Conservation (phyloP, 1,140 invertebrate genomes). For the Musca vetustissima region DNA sequence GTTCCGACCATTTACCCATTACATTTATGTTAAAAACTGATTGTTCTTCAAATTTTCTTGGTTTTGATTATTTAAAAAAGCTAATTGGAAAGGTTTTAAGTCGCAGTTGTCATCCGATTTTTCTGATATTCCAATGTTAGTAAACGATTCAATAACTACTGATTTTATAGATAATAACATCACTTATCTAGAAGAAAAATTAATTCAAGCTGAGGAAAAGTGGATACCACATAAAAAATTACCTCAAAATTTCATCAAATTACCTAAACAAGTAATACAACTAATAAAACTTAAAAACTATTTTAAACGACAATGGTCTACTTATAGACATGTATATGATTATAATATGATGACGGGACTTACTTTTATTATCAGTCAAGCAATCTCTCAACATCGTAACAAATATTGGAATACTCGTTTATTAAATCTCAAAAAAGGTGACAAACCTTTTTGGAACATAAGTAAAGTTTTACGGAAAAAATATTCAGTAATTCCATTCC, state of each 20-base stretch:
- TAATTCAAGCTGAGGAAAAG: too few relatives aligned
- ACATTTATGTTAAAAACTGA: background rate
- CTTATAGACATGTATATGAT: background rate
- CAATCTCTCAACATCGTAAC: conserved; percentile 5
- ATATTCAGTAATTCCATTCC: too few relatives aligned
- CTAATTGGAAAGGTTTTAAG: background rate
- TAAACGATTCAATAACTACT: background rate
- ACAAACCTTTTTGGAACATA: conserved; percentile 14
- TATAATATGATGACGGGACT: background rate
- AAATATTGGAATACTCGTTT: background rate
- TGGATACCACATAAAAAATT: background rate
- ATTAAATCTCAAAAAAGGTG: background rate
- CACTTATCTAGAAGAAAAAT: too few relatives aligned
- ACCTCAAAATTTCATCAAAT: background rate
- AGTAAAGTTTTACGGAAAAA: conserved; percentile 7
- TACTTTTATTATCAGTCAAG: background rate
- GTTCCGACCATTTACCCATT: background rate
- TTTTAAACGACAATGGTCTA: background rate
- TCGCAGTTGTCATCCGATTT: too few relatives aligned
- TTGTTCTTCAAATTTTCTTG: background rate
- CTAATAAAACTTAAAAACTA: conserved; percentile 3
- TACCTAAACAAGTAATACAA: background rate
- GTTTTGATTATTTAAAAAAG: background rate
- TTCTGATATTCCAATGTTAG: background rate
- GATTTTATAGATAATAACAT: background rate